Evolutionary conservation across 2,113 vertebrate genomes (phyloP), one percentile per base, ranked within the genome.

Genomic region (Nannobrachium achirus): DNA sequence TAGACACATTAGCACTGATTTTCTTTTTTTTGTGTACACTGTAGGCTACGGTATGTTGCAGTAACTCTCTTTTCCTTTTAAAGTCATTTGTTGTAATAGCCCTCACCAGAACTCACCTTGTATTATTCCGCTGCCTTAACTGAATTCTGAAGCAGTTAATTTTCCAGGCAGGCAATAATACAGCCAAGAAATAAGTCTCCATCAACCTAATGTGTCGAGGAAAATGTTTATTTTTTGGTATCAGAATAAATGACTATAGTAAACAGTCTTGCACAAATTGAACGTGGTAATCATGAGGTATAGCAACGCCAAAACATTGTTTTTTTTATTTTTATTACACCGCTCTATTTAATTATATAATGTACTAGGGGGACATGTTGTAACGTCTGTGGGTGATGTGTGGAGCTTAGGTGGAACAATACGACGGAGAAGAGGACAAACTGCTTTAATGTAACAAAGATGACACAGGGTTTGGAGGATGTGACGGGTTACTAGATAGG

Each of bases 271-370:
- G 55, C 52, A 53, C 48, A 69, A 63, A 81, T 53, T 63, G 65
- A 66, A 77, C 69, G 66, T 19, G 52, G 53, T 72, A 76, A 56
- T 73, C 52, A 81, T 82, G 68, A 78, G 48, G 81, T 81, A 78
- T 66, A 74, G 77, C 51, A 69, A 64, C 68, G 63, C 25, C 25
- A 33, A 33, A 33, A 33, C 25, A 33, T 33, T 33, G 25, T 33
- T 5, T 33, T 33, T 33, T 33, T 33, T 33, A 33, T 33, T 33
- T 33, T 33, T 33, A 33, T 33, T 33, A 33, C 25, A 33, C 25
- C 6, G 25, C 25, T 33, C 25, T 33, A 33, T 33, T 33, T 33
- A 33, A 2, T 33, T 33, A 33, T 25, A 25, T 25, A 4, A 25
- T 25, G 4, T 4, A 25, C 20, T 25, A 25, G 20, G 20, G 4